Percentiles rank a stretch among this genome's conserved stretches.
Evolutionary conservation across 2,113 vertebrate species (phyloP).

Genomic region (Caranx ignobilis): DNA sequence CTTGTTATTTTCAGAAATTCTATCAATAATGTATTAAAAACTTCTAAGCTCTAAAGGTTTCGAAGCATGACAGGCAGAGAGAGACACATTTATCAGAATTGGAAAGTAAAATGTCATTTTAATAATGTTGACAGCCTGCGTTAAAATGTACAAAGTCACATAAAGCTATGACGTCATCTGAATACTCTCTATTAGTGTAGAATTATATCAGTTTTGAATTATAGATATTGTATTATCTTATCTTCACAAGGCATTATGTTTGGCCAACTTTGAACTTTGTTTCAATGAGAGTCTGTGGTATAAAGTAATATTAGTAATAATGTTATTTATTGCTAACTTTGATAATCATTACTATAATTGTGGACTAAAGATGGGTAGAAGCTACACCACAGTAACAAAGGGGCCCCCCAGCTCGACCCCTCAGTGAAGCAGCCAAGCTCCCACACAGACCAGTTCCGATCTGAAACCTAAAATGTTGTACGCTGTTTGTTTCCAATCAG

Average conservation of each 20-base stretch:
- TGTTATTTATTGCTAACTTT: no score
- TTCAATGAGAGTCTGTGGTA: no score
- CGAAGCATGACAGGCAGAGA: background rate
- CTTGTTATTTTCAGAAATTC: background rate
- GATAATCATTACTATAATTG: no score
- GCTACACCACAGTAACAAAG: no score
- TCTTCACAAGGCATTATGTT: background rate
- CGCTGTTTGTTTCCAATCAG: background rate
- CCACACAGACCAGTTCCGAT: no score
- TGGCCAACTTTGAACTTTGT: background rate
- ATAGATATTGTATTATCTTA: background rate
- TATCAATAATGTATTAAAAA: slow-evolving; percentile 40
- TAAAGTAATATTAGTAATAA: no score
- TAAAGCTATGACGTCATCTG: background rate
- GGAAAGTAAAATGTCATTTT: background rate
- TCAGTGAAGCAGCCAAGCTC: no score
- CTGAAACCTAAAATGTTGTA: background rate
- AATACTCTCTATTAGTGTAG: background rate
- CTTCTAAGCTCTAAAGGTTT: background rate
- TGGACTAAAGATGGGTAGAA: no score
- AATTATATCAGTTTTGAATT: background rate
- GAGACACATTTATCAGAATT: background rate
- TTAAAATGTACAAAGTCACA: background rate
- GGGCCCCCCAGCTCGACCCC: no score
- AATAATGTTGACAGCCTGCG: background rate